Evolutionary conservation across 2,113 vertebrate species (phyloP).

Genomic region (Phasianus colchicus): DNA sequence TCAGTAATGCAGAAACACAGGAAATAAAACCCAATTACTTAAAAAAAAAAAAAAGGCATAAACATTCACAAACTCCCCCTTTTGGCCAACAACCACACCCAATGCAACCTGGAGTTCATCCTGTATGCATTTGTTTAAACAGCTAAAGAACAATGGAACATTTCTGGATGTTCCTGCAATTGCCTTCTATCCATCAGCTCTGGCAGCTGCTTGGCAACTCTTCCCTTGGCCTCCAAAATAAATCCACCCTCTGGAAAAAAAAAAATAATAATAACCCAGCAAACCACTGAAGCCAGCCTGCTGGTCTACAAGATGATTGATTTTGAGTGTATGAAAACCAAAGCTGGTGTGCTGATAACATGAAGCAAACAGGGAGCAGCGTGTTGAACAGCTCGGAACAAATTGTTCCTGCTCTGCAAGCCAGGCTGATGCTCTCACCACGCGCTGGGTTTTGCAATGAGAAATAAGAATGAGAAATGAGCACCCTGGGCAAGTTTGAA

Average conservation of each 20-base stretch:
- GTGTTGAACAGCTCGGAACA: fast-evolving
- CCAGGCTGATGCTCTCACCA: neutral
- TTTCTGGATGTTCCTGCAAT: slow-evolving; percentile 32
- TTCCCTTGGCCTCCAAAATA: slow-evolving; percentile 8
- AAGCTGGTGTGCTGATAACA: neutral
- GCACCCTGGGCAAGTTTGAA: neutral
- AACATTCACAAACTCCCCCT: neutral
- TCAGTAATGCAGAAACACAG: neutral
- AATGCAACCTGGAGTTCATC: slow-evolving; percentile 11
- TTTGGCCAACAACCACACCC: neutral
- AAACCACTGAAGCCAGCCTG: neutral
- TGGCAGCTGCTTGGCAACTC: slow-evolving; percentile 44
- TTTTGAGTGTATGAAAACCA: neutral
- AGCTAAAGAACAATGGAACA: slow-evolving; percentile 19
- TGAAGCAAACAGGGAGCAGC: neutral
- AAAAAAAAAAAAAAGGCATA: neutral
- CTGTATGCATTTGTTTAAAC: slow-evolving; percentile 11
- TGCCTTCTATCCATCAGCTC: slow-evolving; percentile 27
- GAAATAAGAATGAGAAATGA: neutral
- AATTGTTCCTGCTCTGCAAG: neutral
- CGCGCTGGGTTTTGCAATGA: neutral
- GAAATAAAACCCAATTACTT: neutral
- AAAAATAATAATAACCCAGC: neutral
- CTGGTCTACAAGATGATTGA: slow-evolving; percentile 8
- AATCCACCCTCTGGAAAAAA: slow-evolving; percentile 16